Conservation (phyloP, 2,888 invertebrate genomes). For the Ametastegia equiseti region DNA sequence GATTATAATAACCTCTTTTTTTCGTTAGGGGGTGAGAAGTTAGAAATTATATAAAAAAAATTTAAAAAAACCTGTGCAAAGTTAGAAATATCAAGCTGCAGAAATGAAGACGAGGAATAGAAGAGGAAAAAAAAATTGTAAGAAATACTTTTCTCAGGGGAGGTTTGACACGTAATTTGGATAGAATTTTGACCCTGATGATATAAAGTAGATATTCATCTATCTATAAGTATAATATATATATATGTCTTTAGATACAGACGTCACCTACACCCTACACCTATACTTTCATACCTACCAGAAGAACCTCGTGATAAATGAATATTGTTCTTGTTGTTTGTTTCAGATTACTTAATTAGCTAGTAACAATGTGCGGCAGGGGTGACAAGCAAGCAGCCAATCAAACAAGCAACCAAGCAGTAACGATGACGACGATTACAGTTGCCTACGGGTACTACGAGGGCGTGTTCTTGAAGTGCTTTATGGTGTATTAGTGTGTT, state of each 20-base stretch:
- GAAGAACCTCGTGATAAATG: constrained; percentile 24
- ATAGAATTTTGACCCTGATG: neutral
- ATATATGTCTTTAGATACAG: constrained; percentile 11
- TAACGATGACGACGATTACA: constrained; percentile 28
- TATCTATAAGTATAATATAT: constrained; percentile 4
- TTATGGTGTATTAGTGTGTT: neutral
- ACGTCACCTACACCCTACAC: neutral
- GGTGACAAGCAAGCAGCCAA: neutral
- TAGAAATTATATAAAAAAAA: no score
- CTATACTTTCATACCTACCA: neutral
- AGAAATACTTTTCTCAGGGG: no score
- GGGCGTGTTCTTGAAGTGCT: neutral
- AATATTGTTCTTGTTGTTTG: constrained; percentile 46
- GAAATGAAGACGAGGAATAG: no score
- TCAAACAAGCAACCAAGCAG: no score
- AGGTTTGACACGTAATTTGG: no score
- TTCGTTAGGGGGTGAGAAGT: no score
- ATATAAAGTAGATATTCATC: neutral
- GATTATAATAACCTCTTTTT: no score
- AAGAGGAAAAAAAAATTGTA: no score
- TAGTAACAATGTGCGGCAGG: constrained; percentile 17
- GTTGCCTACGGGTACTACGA: neutral
- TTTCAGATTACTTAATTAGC: constrained; percentile 45
- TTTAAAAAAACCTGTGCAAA: no score
- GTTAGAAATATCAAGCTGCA: no score